Base-by-base conservation (phyloP, 2,113 vertebrate genomes). In the Irena cyanogastra region DNA sequence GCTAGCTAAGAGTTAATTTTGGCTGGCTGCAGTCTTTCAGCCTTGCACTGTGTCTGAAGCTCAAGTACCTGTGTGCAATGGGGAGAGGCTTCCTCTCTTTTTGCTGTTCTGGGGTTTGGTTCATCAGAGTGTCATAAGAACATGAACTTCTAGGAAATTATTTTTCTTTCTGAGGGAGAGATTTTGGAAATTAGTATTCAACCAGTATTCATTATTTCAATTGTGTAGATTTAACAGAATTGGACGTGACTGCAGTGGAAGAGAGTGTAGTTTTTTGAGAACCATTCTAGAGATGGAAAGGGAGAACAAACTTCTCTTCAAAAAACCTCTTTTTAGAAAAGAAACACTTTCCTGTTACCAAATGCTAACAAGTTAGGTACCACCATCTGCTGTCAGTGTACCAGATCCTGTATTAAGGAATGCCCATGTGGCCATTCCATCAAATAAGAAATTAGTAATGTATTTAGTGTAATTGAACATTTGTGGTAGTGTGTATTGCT, bases 331-430 rank as follows among this genome's bases (percentile, higher is more conserved):
- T 94, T 69, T 49, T 60, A 26, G 33, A 54, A 72, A 79, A 83
- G 4, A 49, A 59, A 45, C 24, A 31, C 23, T 64, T 71, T 50
- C 15, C 44, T 33, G 41, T 61, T 90, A 80, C 45, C 10, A 54
- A 69, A 53, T 14, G 10, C 57, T 80, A 93, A 56, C 33, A 87
- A 53, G n/a, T 93, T 82, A 37, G 27, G 74, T 85, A 42, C 79
- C 65, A 64, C 86, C 75, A 95, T 94, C 93, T 96, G 70, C 61
- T 91, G 44, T 75, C 74, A 86, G 89, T 77, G 39, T 94, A 95
- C 75, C 85, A 97, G 95, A 95, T 90, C 78, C 54, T 41, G 1
- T 82, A 44, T 92, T 93, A 95, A 87, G 47, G 59, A 89, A 71
- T 72, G 56, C 63, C 70, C 91, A n/a, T 91, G 35, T 90, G 95